Conservation (phyloP, 2,113 vertebrate genomes). For the Naja naja region DNA sequence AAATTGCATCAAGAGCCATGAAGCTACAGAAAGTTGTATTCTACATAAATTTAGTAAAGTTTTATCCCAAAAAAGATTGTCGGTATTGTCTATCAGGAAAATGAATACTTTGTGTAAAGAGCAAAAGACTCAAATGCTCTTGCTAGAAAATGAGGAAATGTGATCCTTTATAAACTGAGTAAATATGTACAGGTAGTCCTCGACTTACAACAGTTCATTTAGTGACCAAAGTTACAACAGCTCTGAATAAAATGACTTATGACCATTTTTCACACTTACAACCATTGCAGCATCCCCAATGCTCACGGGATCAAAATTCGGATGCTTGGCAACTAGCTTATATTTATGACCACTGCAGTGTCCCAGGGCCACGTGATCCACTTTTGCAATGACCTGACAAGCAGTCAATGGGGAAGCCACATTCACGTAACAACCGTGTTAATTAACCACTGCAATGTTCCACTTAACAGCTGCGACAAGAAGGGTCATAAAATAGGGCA, state of each 20-base stretch:
- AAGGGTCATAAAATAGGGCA: neutral
- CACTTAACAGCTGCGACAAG: neutral
- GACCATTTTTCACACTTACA: neutral
- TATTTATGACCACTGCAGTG: neutral
- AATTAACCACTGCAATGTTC: neutral
- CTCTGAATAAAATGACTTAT: neutral
- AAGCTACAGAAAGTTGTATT: neutral
- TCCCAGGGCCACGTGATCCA: neutral
- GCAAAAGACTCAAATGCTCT: neutral
- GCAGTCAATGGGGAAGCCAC: neutral
- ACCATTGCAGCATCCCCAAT: neutral
- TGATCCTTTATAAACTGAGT: neutral
- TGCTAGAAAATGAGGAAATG: neutral
- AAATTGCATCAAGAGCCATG: neutral
- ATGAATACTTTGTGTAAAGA: neutral
- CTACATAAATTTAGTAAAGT: neutral
- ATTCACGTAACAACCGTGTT: neutral
- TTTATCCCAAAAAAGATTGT: neutral
- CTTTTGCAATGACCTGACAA: neutral
- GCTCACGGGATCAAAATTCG: neutral
- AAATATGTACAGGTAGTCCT: neutral
- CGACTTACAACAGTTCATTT: neutral
- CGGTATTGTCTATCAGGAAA: neutral
- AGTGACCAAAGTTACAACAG: neutral
- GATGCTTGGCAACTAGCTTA: neutral